Evolutionary conservation across 1,140 invertebrate genomes (phyloP), one percentile per base, ranked within the genome.

Genomic region (Penaeus chinensis): DNA sequence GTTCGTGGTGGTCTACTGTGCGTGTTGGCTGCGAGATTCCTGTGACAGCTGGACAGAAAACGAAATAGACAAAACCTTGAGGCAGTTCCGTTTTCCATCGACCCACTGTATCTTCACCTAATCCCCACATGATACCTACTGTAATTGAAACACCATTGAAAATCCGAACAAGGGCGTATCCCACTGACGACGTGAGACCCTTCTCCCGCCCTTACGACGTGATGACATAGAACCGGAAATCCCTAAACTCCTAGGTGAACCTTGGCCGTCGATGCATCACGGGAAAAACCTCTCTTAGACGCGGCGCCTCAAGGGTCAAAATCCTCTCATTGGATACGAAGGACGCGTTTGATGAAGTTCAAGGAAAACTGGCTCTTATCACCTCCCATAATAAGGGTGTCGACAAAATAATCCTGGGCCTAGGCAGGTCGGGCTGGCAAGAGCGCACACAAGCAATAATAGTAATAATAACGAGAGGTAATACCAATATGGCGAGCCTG

Each of bases 71-170:
- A 74, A 32, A 74, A 32, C 20, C 69, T 74, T 24, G 71, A 74
- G 71, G 71, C 71, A 74, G 71, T 24, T 74, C 71, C 71, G 71
- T 74, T 74, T 74, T 66, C 84, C 63, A 85, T 85, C 84, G 71
- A 65, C 84, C 84, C 71, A 81, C 80, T 82, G 83, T 89, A 89
- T 85, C 88, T 85, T 84, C 83, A 89, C 83, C 82, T 89, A 89
- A 89, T 89, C 88, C 84, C 83, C 82, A 89, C 88, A 85, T 89
- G 88, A 89, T 89, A 85, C 88, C 83, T 60, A 79, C 78, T 89
- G 83, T 89, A 89, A 89, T 89, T 89, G 88, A 89, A 89, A 89
- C 88, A 89, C 88, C 83, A 89, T 89, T 89, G 79, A 85, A 65
- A 85, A 65, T 22, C 16, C 47, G 22, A 85, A 89, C 83, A 85